Conservation (phyloP, 2,797 vertebrate species). For the Pyrocephalus nanus region DNA sequence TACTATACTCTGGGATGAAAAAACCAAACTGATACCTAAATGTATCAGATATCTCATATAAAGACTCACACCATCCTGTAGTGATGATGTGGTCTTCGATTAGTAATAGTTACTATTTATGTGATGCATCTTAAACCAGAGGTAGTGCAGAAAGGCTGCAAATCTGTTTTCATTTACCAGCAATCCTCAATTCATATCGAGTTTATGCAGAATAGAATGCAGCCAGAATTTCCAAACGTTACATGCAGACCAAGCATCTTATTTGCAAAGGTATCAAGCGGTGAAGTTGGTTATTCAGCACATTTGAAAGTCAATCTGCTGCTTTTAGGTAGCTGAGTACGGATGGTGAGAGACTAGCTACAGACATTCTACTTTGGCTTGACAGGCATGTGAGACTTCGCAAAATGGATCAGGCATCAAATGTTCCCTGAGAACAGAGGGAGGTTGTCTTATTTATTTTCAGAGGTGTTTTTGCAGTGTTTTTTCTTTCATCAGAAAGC, state of each 20-base stretch:
- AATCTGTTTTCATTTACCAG: conserved; percentile 21
- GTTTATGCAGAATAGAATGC: background rate
- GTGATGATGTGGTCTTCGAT: background rate
- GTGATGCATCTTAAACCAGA: background rate
- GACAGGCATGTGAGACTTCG: conserved; percentile 58
- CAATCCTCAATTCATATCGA: background rate
- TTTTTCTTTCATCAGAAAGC: conserved; percentile 54
- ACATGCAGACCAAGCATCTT: background rate
- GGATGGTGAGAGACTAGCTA: conserved; percentile 56
- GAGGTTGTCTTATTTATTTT: conserved; percentile 64
- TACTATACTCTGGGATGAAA: background rate
- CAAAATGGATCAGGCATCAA: conserved; percentile 54
- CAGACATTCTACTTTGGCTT: conserved; percentile 40
- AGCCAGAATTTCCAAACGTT: conserved; percentile 18
- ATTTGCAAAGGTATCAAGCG: conserved; percentile 3
- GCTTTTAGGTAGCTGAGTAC: conserved; percentile 17
- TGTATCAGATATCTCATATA: background rate
- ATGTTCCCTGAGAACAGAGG: conserved; percentile 55
- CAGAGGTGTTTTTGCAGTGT: conserved; percentile 47
- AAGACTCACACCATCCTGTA: background rate
- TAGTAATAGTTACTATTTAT: background rate
- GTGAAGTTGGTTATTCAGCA: conserved; percentile 45
- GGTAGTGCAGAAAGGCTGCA: background rate
- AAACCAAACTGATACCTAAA: background rate
- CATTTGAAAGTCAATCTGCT: conserved; percentile 50